Percentiles rank a stretch among this genome's conserved stretches.
phyloP scores from a whole-genome alignment of 2,888 invertebrate species.

The Abscondita cerata region DNA sequence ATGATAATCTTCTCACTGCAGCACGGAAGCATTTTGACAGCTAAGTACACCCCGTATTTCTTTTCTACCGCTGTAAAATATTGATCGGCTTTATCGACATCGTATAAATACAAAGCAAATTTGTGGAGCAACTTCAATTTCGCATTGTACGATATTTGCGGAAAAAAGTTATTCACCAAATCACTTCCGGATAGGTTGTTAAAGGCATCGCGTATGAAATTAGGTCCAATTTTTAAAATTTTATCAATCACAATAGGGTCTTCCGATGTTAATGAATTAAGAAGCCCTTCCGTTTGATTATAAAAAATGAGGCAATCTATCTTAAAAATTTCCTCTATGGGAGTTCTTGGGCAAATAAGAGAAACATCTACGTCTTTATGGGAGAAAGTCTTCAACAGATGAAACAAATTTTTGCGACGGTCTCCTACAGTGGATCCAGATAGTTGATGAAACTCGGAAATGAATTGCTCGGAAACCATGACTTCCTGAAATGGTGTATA shows the following conservation, averaged over 20 bases:
- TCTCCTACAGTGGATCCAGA: not conserved
- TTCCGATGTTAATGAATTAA: slow-evolving; percentile 24
- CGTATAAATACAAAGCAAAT: slow-evolving; percentile 16
- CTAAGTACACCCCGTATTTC: slow-evolving; percentile 26
- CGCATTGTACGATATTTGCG: slow-evolving; percentile 20
- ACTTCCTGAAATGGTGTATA: not conserved
- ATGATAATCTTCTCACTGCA: slow-evolving; percentile 25
- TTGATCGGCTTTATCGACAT: slow-evolving; percentile 19
- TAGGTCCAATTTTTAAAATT: slow-evolving; percentile 21
- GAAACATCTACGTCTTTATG: slow-evolving; percentile 12
- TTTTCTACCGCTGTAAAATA: slow-evolving; percentile 23
- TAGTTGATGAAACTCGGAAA: not conserved
- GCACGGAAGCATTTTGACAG: slow-evolving; percentile 19
- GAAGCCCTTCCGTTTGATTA: slow-evolving; percentile 10
- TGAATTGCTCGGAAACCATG: not conserved
- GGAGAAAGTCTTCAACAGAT: slow-evolving; percentile 5
- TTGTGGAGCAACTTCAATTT: slow-evolving; percentile 26
- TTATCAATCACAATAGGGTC: slow-evolving; percentile 23
- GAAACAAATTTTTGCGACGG: slow-evolving; percentile 21
- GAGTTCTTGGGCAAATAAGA: slow-evolving; percentile 18
- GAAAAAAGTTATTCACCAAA: slow-evolving; percentile 26
- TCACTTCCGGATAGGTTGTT: slow-evolving; percentile 11
- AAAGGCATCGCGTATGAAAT: slow-evolving; percentile 28
- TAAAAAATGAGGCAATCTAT: slow-evolving; percentile 23
- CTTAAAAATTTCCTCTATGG: slow-evolving; percentile 32